Conservation (phyloP, 2,113 vertebrate genomes). For the Sminthopsis crassicaudata region DNA sequence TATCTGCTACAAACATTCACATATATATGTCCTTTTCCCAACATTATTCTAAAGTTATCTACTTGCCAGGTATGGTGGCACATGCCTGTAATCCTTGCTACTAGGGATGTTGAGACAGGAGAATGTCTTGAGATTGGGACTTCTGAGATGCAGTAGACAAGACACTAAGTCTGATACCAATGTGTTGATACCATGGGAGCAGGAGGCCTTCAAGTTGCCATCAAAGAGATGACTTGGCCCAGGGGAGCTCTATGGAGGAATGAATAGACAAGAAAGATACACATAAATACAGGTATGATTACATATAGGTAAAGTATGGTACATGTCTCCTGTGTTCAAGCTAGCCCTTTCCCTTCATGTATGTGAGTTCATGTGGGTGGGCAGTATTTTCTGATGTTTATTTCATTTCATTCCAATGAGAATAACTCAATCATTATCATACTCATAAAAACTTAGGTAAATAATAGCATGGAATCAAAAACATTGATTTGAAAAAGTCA, state of each 20-base stretch:
- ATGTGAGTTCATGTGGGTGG: not conserved
- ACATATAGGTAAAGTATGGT: not conserved
- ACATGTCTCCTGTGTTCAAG: not conserved
- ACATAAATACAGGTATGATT: not conserved
- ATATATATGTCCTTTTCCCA: no score
- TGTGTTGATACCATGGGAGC: not conserved
- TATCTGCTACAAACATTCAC: no score
- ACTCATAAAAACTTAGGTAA: not conserved
- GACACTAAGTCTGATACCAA: not conserved
- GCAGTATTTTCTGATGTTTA: not conserved
- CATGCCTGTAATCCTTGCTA: not conserved
- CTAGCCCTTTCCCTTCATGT: not conserved
- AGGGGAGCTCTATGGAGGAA: not conserved
- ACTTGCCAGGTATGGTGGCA: not conserved
- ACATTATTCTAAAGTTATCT: not conserved
- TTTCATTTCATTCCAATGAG: not conserved
- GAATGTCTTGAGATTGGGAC: not conserved
- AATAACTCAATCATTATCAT: not conserved
- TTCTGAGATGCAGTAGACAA: not conserved
- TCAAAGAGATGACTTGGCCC: not conserved
- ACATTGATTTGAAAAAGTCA: not conserved
- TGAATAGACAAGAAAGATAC: not conserved
- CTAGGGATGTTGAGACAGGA: not conserved
- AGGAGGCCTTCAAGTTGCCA: not conserved
- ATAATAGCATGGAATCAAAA: not conserved